Base-by-base conservation (phyloP, 2,113 vertebrate species). In the Vulpes ferrilata region DNA sequence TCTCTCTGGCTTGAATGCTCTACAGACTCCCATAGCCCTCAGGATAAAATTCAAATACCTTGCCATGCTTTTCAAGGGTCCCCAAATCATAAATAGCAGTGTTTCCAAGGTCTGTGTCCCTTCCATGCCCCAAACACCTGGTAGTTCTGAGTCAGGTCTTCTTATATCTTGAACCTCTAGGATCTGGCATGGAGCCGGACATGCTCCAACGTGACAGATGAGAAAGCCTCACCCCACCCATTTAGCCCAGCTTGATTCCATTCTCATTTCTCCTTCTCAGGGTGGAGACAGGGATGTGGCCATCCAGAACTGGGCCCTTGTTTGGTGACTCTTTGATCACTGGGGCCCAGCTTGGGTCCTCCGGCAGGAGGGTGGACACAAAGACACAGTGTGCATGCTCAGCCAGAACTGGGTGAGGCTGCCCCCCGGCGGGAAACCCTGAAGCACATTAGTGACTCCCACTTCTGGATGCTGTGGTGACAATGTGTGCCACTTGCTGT, bases 261-360 rank as follows among this genome's bases (percentile, higher is more conserved):
- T 79, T 55, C 2, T n/a, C 25, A 43, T 67, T 35, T 84, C 32
- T 65, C 65, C 55, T 91, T 69, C 76, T 22, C 38, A 7, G 64
- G 55, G 7, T 53, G 6, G n/a, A 6, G 1, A 2, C 1, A 15
- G 27, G 43, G 22, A 7, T 0, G 64, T 43, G 30, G 74, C 12
- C 7, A 2, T 35, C n/a, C 48, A 16, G 86, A 60, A 23, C 55
- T 4, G 22, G 32, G 48, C 5, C 1, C 43, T 78, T 20, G 48
- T 64, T 11, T 67, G 25, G 30, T 12, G 12, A 53, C 25, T 64
- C 74, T 83, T 8, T 1, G n/a, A 9, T 23, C 7, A 53, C 64
- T 51, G 57, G 64, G 55, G 81, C 78, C 32, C 17, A 25, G 79
- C 27, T 64, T 62, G 17, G 74, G 27, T 64, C 13, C 35, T 30